A percentile compares a stretch with the other conserved stretches of the same genome.
Conservation (phyloP, 1,140 invertebrate species). For the Drosophila nikananu region DNA sequence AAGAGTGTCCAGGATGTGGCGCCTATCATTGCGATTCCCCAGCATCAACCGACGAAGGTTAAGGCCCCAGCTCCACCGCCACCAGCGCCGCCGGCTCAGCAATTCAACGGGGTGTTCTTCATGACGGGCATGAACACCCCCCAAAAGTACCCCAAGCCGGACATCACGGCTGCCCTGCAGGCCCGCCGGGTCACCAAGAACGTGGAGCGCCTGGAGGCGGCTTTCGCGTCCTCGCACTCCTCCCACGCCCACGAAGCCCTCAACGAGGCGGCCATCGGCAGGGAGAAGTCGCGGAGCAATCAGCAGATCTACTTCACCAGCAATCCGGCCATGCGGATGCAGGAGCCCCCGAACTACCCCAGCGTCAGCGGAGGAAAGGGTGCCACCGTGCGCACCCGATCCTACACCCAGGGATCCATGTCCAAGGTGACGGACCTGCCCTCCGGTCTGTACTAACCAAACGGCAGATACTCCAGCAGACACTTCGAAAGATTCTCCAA, state of each 20-base stretch:
- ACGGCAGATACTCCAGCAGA: constrained; percentile 11
- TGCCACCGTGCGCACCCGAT: constrained; percentile 67
- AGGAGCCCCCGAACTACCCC: constrained; percentile 42
- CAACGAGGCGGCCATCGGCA: constrained; percentile 87
- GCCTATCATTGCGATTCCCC: not conserved
- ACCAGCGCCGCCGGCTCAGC: constrained; percentile 81
- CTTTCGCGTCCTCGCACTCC: constrained; percentile 83
- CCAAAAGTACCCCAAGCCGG: constrained; percentile 83
- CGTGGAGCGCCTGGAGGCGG: constrained; percentile 91
- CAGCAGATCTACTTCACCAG: constrained; percentile 84
- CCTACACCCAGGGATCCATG: constrained; percentile 86
- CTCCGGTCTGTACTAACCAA: constrained; percentile 89
- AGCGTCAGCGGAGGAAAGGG: constrained; percentile 9
- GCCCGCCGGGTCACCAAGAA: constrained; percentile 90
- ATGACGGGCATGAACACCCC: constrained; percentile 85
- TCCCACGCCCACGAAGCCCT: constrained; percentile 87
- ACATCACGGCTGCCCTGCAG: constrained; percentile 86
- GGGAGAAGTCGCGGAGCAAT: constrained; percentile 86
- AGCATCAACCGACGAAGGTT: constrained; percentile 18
- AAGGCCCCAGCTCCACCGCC: constrained; percentile 50
- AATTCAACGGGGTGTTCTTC: constrained; percentile 86
- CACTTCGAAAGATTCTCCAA: constrained; percentile 26
- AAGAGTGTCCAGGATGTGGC: constrained; percentile 59
- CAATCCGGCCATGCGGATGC: constrained; percentile 84
- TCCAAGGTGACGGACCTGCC: constrained; percentile 90